Base-by-base conservation (phyloP, 2,797 vertebrate genomes). In the Acropternis orthonyx region DNA sequence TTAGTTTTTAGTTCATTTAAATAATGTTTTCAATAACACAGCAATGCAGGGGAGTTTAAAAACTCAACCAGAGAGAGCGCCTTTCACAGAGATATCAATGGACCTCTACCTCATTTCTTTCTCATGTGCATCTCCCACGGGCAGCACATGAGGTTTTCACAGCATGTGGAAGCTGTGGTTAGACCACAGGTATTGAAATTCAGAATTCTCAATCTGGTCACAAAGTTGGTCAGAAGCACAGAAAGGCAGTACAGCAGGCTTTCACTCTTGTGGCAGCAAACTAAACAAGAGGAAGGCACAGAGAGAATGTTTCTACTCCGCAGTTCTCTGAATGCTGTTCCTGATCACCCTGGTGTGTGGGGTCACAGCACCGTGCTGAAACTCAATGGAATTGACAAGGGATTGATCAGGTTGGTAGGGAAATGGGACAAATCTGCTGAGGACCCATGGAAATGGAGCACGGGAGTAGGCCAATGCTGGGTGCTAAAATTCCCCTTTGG, bases 401-500 rank as follows among this genome's bases (percentile, higher is more conserved):
- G 41, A 20, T 30, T 10, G 8, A 67, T 44, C 46, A 48, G 46
- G 20, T 39, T 52, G 73, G 34, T 78, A 73, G 21, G 34, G 26
- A 85, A 82, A 84, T 0, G 0, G 71, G 66, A 77, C 59, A 92
- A 76, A 92, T 49, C 58, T 0, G 0, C 80, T 21, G 14, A 3
- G 5, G 39, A 75, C 41, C 39, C 7, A 3, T 5, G 3, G 76
- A 91, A 78, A 63, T 0, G 2, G 59, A 89, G 44, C 6, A 2
- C 0, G 0, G 28, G n/a, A 14, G 9, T 30, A 88, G 19, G 81
- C 62, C 3, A 16, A 20, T 0, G 2, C 51, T 43, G 83, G 67
- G 74, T 82, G 85, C 83, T 83, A 37, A 85, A 95, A 91, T 85
- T 80, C 71, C 88, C 83, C 88, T 74, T 88, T 86, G 72, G 88